These are phyloP conservation scores for Brassicogethes aeneus DNA, from an alignment of 2,888 invertebrate species.

Conservation along the genomic window DNA sequence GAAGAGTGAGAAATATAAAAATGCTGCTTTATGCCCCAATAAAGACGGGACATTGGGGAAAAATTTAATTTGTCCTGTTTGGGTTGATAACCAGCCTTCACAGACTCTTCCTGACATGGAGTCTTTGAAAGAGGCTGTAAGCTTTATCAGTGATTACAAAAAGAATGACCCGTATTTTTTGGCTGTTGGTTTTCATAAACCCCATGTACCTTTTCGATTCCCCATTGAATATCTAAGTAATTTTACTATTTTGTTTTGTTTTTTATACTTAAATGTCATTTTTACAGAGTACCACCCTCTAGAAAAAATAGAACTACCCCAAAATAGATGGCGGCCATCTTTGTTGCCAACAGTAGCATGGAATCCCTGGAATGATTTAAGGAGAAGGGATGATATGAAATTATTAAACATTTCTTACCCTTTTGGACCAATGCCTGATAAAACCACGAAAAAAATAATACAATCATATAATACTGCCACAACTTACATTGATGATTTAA, in stretches of 20 bases:
- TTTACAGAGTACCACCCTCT: conserved; percentile 59
- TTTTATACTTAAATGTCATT: too few relatives aligned
- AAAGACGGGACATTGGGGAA: conserved; percentile 41
- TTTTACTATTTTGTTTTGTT: too few relatives aligned
- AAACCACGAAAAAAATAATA: conserved; percentile 56
- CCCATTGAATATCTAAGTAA: conserved; percentile 67
- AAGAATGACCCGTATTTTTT: conserved; percentile 80
- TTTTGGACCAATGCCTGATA: conserved; percentile 63
- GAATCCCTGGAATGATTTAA: conserved; percentile 82
- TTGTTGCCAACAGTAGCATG: conserved; percentile 70
- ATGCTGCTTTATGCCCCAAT: conserved; percentile 63
- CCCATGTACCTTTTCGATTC: conserved; percentile 85
- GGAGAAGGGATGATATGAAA: conserved; percentile 66
- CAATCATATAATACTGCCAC: conserved; percentile 79
- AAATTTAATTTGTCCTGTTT: conserved; percentile 73
- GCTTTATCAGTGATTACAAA: conserved; percentile 54
- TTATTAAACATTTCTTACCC: conserved; percentile 71
- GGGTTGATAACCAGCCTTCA: conserved; percentile 58
- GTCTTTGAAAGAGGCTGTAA: conserved; percentile 54
- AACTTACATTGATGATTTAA: conserved; percentile 68
- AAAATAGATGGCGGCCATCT: conserved; percentile 50
- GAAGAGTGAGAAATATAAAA: conserved; percentile 63
- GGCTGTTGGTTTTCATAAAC: conserved; percentile 84
- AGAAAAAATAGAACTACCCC: conserved; percentile 51
- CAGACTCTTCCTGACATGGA: conserved; percentile 75